Conservation (phyloP, 2,113 vertebrate genomes). For the Crotalus tigris region DNA sequence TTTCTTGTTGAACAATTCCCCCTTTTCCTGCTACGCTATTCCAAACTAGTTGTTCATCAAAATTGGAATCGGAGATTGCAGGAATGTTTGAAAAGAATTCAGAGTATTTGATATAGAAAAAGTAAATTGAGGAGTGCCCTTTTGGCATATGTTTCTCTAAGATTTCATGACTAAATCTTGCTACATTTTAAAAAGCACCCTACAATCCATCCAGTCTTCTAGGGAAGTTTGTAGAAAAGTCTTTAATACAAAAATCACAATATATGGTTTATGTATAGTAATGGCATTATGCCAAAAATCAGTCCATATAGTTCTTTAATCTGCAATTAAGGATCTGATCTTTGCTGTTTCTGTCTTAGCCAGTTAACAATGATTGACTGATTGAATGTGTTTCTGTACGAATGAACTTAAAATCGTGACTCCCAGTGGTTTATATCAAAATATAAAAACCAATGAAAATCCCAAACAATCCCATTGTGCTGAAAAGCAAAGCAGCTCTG, state of each 20-base stretch:
- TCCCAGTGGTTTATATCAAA: background rate
- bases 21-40: background rate
- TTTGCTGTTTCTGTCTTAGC: rapidly evolving
- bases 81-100: background rate
- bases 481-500: background rate
- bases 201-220: background rate
- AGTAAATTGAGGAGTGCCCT: background rate
- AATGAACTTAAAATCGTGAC: background rate
- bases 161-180: background rate
- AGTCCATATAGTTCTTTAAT: background rate
- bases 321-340: background rate
- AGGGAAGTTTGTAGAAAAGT: background rate
- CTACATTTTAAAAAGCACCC: background rate
- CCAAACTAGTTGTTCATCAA: background rate
- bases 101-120: background rate
- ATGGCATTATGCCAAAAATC: background rate
- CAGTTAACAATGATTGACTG: background rate
- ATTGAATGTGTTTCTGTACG: background rate
- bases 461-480: background rate
- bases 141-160: background rate
- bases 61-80: background rate
- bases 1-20: background rate
- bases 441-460: background rate
- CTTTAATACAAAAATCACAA: background rate
- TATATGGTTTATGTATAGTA: background rate